phyloP scores from a whole-genome alignment of 2,797 vertebrate genomes.

The Malacoctenus gilli region DNA sequence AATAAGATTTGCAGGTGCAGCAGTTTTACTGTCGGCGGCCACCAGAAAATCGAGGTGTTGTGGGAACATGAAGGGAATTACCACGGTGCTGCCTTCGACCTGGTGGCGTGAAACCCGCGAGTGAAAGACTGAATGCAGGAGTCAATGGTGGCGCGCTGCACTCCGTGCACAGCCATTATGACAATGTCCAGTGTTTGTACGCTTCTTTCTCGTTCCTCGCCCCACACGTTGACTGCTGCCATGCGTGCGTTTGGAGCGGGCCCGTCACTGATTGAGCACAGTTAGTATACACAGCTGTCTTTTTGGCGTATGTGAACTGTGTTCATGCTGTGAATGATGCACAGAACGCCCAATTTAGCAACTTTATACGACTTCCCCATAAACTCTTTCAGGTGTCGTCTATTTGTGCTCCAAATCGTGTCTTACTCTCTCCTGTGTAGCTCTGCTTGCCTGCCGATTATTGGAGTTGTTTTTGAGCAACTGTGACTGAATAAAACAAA shows the following conservation, averaged over 20 bases:
- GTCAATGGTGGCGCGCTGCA: constrained; percentile 49
- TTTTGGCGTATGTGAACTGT: too few relatives aligned
- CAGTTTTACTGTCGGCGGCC: constrained; percentile 16
- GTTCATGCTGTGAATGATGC: too few relatives aligned
- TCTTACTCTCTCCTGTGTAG: not conserved
- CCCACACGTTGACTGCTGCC: constrained; percentile 63
- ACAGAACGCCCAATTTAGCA: too few relatives aligned
- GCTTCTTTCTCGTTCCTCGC: constrained; percentile 43
- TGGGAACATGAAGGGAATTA: constrained; percentile 78
- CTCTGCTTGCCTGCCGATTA: not conserved
- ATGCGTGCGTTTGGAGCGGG: too few relatives aligned
- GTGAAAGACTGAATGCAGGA: constrained; percentile 76
- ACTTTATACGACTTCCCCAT: too few relatives aligned
- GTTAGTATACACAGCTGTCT: too few relatives aligned
- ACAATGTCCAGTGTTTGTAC: constrained; percentile 70
- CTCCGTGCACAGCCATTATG: constrained; percentile 48
- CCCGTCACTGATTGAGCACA: too few relatives aligned
- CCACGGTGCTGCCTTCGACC: constrained; percentile 77
- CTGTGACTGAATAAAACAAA: not conserved
- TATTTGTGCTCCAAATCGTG: not conserved
- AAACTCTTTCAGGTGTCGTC: not conserved
- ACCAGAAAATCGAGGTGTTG: constrained; percentile 84
- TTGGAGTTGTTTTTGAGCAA: not conserved
- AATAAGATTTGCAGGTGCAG: constrained; percentile 15
- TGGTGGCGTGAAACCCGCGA: constrained; percentile 79